A percentile compares a stretch with the other conserved stretches of the same genome.
These are phyloP conservation scores for Cetonia aurata DNA, from an alignment of 2,888 invertebrate genomes.

Conservation along the genomic window DNA sequence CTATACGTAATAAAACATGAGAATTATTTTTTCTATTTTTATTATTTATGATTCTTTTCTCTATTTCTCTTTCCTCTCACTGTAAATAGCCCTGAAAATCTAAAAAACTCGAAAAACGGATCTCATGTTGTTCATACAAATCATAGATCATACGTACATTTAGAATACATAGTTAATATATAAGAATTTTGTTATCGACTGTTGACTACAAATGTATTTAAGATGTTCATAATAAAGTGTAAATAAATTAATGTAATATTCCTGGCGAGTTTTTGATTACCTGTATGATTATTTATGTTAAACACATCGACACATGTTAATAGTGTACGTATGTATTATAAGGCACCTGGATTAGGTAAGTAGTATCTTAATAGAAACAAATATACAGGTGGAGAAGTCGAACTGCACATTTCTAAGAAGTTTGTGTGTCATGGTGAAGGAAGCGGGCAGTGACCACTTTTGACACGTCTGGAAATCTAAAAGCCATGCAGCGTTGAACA, in stretches of 20 bases:
- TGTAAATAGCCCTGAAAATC: neutral
- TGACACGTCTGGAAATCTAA: too few species aligned
- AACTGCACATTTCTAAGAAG: too few species aligned
- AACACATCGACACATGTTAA: too few species aligned
- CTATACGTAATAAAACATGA: conserved; percentile 26
- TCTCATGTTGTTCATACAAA: conserved; percentile 38
- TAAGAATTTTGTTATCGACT: conserved; percentile 38
- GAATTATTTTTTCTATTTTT: conserved; percentile 25
- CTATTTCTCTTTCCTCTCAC: too few species aligned
- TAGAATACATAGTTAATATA: conserved; percentile 34
- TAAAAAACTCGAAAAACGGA: conserved; percentile 28
- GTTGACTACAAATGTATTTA: conserved; percentile 39
- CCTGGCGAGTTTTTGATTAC: conserved; percentile 20
- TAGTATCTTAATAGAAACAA: too few species aligned
- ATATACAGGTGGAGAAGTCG: too few species aligned
- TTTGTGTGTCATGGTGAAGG: too few species aligned
- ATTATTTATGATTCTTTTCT: conserved; percentile 5
- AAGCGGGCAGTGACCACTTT: too few species aligned
- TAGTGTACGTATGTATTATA: too few species aligned
- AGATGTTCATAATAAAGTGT: conserved; percentile 37
- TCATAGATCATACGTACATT: conserved; percentile 34
- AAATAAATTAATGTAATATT: conserved; percentile 40
- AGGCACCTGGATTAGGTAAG: too few species aligned
- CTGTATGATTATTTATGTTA: too few species aligned
- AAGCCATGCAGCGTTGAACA: too few species aligned